Conservation (phyloP, 92 coral and sea anemone species). For the Porites lobata region DNA sequence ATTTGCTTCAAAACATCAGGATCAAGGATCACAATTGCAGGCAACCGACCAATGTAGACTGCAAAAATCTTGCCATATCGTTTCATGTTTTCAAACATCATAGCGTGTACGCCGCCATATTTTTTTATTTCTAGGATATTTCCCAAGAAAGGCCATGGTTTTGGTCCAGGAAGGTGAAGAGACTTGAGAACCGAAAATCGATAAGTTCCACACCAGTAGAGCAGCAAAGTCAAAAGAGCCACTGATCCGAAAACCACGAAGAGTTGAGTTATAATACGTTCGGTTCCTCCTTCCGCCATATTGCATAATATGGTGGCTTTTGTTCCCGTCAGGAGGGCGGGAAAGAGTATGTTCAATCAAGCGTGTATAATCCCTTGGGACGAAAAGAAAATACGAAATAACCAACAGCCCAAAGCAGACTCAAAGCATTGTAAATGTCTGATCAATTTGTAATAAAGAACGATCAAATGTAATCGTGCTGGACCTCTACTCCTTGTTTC, state of each 20-base stretch:
- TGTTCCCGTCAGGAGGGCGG: neutral
- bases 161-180: slow-evolving; percentile 75
- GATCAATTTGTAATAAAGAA: too few relatives aligned
- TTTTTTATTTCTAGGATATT: slow-evolving; percentile 69
- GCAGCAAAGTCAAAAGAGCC: slow-evolving; percentile 1
- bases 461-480: too few relatives aligned
- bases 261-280: slow-evolving; percentile 3
- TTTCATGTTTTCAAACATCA: slow-evolving; percentile 69
- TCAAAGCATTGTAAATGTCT: too few relatives aligned
- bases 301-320: neutral
- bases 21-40: slow-evolving; percentile 70
- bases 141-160: slow-evolving; percentile 76
- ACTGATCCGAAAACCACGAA: slow-evolving; percentile 10
- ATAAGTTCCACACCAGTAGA: slow-evolving; percentile 68
- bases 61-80: slow-evolving; percentile 79
- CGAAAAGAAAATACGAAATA: too few relatives aligned
- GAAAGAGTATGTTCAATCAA: too few relatives aligned
- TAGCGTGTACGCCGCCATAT: slow-evolving; percentile 72
- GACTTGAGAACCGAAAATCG: slow-evolving; percentile 49
- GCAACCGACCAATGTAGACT: slow-evolving; percentile 62
- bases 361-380: neutral
- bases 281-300: neutral
- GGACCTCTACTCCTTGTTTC: too few relatives aligned
- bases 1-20: slow-evolving; percentile 78
- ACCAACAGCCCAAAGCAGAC: too few relatives aligned